phyloP scores from a whole-genome alignment of 2,888 invertebrate species.

The Orthonychiurus folsomi region DNA sequence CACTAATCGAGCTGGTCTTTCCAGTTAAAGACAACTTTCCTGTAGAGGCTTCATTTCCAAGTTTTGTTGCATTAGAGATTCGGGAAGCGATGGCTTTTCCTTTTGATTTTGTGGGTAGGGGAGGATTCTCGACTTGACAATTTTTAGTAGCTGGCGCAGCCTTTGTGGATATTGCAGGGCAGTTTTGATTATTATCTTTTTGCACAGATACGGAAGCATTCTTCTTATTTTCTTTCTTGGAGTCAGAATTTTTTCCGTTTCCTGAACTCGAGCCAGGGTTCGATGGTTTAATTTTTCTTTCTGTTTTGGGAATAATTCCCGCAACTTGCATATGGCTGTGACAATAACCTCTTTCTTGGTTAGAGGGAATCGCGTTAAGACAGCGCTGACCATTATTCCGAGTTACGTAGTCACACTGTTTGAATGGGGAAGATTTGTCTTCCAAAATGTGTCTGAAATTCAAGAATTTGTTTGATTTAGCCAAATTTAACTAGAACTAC shows the following conservation, averaged over 20 bases:
- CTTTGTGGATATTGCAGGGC: not conserved
- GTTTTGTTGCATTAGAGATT: no score
- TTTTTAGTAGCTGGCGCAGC: not conserved
- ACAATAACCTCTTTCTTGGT: conserved; percentile 47
- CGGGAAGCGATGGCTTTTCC: not conserved
- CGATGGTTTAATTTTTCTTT: conserved; percentile 42
- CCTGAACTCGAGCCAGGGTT: conserved; percentile 46
- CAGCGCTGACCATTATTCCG: conserved; percentile 42
- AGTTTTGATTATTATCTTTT: not conserved
- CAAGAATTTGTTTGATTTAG: conserved; percentile 5
- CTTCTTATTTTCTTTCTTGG: not conserved
- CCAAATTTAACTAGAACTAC: conserved; percentile 4
- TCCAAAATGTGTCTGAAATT: conserved; percentile 48
- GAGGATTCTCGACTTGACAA: not conserved
- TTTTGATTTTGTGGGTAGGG: not conserved
- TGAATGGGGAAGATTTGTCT: conserved; percentile 49
- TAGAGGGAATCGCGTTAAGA: conserved; percentile 47
- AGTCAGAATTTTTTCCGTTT: not conserved
- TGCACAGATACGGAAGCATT: not conserved
- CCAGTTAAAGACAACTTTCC: no score
- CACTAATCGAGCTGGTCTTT: no score
- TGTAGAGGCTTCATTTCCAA: no score
- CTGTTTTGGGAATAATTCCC: conserved; percentile 44
- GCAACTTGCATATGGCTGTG: conserved; percentile 48
- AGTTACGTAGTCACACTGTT: conserved; percentile 41